Conservation (phyloP, 2,797 vertebrate species). For the Coregonus ussuriensis region DNA sequence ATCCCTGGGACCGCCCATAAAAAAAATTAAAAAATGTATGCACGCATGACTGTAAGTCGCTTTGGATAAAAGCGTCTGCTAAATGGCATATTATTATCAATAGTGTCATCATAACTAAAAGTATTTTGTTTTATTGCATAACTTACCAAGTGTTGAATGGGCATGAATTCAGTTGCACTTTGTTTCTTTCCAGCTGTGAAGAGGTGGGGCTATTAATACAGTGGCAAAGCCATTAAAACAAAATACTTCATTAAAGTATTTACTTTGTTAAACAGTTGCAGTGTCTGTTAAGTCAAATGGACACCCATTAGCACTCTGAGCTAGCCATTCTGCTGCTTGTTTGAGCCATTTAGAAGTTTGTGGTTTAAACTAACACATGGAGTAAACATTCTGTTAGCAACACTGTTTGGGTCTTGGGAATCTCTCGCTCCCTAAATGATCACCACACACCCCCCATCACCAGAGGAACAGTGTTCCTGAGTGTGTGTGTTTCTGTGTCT, state of each 20-base stretch:
- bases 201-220: constrained; percentile 15
- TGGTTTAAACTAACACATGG: not conserved
- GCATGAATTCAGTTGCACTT: constrained; percentile 24
- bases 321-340: not conserved
- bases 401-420: not conserved
- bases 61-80: no score
- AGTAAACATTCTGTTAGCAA: constrained; percentile 4
- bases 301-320: not conserved
- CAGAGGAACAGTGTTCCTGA: constrained; percentile 7
- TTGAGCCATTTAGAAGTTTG: not conserved
- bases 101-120: not conserved
- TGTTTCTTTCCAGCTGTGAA: constrained; percentile 27
- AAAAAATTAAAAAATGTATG: no score
- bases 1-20: no score
- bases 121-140: not conserved
- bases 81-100: not conserved
- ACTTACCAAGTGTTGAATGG: constrained; percentile 5
- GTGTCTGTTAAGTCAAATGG: not conserved
- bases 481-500: constrained; percentile 15
- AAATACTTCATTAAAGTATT: not conserved
- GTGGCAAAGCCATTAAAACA: constrained; percentile 8
- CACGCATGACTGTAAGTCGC: no score
- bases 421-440: not conserved
- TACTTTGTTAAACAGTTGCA: not conserved
- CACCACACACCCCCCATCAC: not conserved